These are phyloP conservation scores for Macroramphosus scolopax DNA, from an alignment of 2,797 vertebrate genomes.

Conservation along the genomic window DNA sequence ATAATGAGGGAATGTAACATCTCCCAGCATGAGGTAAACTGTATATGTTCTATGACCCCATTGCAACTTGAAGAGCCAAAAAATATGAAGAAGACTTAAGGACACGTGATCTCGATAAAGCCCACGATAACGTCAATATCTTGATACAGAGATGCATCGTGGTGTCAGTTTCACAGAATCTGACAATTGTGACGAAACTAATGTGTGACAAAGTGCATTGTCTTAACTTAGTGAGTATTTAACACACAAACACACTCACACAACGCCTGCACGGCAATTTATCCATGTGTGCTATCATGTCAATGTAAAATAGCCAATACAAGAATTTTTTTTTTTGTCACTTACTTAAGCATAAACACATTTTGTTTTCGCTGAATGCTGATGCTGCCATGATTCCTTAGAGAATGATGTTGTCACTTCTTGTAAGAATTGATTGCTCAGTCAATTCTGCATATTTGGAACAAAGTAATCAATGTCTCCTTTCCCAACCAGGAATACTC, in stretches of 20 bases:
- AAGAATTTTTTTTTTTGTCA: no score
- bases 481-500: conserved; percentile 26
- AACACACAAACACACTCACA: no score
- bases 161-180: no score
- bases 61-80: conserved; percentile 16
- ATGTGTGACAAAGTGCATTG: no score
- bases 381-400: neutral
- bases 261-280: no score
- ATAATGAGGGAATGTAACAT: conserved; percentile 22
- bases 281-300: no score
- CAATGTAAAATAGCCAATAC: no score
- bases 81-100: conserved; percentile 1
- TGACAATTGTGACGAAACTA: no score
- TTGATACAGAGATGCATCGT: no score
- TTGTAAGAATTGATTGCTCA: conserved; percentile 14
- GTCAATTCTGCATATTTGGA: conserved; percentile 15
- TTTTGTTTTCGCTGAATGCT: neutral
- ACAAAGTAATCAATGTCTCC: conserved; percentile 33
- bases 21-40: conserved; percentile 30
- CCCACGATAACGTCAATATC: no score
- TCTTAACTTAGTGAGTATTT: no score
- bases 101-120: neutral
- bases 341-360: neutral
- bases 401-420: neutral
- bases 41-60: conserved; percentile 25